Conservation (phyloP, 2,113 vertebrate species). For the Semnornis frantzii region DNA sequence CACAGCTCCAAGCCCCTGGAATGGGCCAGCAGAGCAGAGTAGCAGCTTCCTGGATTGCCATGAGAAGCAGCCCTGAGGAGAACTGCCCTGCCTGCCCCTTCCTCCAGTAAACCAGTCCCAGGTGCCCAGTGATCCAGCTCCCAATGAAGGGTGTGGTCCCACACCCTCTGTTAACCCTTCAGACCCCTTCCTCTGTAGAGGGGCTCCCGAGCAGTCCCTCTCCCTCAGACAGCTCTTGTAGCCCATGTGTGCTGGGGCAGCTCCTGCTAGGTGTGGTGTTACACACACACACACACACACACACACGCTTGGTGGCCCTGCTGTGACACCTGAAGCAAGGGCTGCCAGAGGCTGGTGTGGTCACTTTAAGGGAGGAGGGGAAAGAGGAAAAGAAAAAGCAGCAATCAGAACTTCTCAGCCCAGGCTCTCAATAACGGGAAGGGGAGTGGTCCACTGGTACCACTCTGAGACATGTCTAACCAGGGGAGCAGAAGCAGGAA, state of each 20-base stretch:
- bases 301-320: rapidly evolving
- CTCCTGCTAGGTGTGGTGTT: rapidly evolving
- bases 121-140: not conserved
- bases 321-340: rapidly evolving
- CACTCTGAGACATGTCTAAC: constrained; percentile 38
- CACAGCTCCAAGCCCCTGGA: too few species aligned
- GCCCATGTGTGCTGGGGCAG: rapidly evolving
- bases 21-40: too few species aligned
- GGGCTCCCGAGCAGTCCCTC: not conserved
- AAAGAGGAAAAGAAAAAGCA: not conserved
- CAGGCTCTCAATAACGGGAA: constrained; percentile 43
- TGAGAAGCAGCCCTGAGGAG: not conserved
- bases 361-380: not conserved
- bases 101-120: not conserved
- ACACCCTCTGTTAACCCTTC: not conserved
- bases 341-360: not conserved
- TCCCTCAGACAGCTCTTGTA: too few species aligned
- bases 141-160: not conserved
- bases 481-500: constrained; percentile 78
- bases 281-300: not conserved
- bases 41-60: not conserved
- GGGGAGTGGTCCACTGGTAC: constrained; percentile 59
- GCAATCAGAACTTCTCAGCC: not conserved
- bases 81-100: not conserved
- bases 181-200: not conserved